A percentile compares a stretch with the other conserved stretches of the same genome.
Conservation (phyloP, 23 tunicate genomes). For the Trididemnum clinides region DNA sequence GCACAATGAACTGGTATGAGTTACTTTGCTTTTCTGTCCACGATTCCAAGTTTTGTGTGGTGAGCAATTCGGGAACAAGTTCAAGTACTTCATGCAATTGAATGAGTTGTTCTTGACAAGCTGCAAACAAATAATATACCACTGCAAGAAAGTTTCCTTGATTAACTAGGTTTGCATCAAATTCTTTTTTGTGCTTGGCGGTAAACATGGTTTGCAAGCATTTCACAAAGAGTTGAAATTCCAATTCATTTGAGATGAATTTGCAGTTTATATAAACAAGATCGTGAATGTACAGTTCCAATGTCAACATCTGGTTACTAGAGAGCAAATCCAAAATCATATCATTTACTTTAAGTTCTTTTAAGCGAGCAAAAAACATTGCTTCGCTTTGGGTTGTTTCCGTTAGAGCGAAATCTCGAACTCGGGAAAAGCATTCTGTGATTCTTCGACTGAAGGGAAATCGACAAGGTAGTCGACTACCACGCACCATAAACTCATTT, state of each 20-base stretch:
- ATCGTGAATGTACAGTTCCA: not conserved
- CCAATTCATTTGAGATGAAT: not conserved
- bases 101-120: not conserved
- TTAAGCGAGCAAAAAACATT: not conserved
- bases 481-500: conserved; percentile 29
- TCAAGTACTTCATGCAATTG: not conserved
- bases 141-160: not conserved
- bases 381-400: not conserved
- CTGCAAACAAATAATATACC: not conserved
- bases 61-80: conserved; percentile 27
- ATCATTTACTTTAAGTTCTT: not conserved
- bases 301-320: not conserved
- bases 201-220: not conserved
- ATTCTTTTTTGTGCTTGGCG: not conserved
- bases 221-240: not conserved
- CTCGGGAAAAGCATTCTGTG: conserved; percentile 2
- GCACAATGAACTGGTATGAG: not conserved
- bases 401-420: not conserved
- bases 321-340: not conserved
- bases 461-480: not conserved
- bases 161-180: not conserved
- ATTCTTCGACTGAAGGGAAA: conserved; percentile 55
- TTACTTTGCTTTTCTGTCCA: conserved; percentile 8
- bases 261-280: conserved; percentile 21
- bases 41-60: not conserved